Percentiles rank a stretch among this genome's conserved stretches.
phyloP scores from a whole-genome alignment of 2,888 invertebrate species.

The Stenodema calcarata region DNA sequence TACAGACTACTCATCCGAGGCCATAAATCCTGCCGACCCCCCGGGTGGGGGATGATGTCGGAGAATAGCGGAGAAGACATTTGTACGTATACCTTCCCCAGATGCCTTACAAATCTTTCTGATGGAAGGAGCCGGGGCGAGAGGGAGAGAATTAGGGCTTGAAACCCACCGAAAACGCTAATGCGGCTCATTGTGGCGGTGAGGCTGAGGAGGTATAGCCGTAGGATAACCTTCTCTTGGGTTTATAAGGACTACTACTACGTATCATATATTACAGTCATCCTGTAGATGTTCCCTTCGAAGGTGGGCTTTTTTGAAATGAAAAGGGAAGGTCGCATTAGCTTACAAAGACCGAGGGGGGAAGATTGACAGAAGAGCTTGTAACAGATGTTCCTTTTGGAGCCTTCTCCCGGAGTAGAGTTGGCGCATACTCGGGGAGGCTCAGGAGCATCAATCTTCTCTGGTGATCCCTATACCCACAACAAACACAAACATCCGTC shows the following conservation, averaged over 20 bases:
- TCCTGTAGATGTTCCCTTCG: not conserved
- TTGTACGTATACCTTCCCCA: not conserved
- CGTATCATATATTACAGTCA: not conserved
- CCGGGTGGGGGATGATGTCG: not conserved
- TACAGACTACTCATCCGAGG: slow-evolving; percentile 30
- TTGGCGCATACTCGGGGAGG: slow-evolving; percentile 15
- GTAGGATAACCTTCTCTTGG: not conserved
- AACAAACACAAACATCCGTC: slow-evolving; percentile 31
- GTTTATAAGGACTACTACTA: not conserved
- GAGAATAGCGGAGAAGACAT: not conserved
- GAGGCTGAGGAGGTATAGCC: not conserved
- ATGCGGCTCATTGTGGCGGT: not conserved
- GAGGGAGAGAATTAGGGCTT: not conserved
- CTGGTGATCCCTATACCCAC: slow-evolving; percentile 4
- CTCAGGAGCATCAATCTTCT: slow-evolving; percentile 22
- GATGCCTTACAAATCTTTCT: not conserved
- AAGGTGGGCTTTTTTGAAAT: not conserved
- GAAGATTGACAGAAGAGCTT: slow-evolving; percentile 43
- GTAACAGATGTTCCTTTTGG: slow-evolving; percentile 42
- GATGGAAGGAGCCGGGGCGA: not conserved
- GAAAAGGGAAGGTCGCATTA: slow-evolving; percentile 34
- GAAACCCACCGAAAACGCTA: not conserved
- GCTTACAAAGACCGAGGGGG: slow-evolving; percentile 27
- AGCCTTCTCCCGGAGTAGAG: not conserved
- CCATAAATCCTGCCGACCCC: slow-evolving; percentile 20